Evolutionary conservation across 1,140 invertebrate species (phyloP), one percentile per base, ranked within the genome.

Genomic region (Drosophila micromelanica): DNA sequence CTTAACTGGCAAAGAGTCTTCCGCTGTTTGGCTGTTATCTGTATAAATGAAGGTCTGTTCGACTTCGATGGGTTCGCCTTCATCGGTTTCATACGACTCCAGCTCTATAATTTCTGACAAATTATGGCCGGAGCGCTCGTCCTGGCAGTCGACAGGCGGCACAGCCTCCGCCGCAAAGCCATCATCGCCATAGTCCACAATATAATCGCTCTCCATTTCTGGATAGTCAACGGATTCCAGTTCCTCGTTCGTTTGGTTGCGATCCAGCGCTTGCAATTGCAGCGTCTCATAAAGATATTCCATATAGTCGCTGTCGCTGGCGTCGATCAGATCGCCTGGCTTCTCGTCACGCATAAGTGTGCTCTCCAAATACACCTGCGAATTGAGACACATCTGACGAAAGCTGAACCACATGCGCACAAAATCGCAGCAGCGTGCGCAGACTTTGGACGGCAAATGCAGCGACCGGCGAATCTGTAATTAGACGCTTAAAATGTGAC

Each of bases 301-400:
- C 30, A 87, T 78, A 15, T 76, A 78, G n/a, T 65, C 67, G 27
- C 17, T 30, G 2, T 72, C 76, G 45, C 49, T 84, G 17, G 65
- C 67, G 11, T 84, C 13, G 0, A 46, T 11, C 17, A 78, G 23
- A 5, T 56, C 64, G 11, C 55, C 30, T 0, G 75, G 63, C 23
- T 71, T 67, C 23, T 60, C 56, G 2, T 7, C 35, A 7, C 48
- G 38, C 8, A 60, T 13, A 17, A 12, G 63, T 17, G 42, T 63
- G 0, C 65, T 77, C 51, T 76, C 80, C 61, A 86, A 68, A 51
- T 81, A 91, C 5, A 85, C 64, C 35, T 91, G 82, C 5, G 90
- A 69, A 12, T 91, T 90, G 0, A 89, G 59, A 32, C 90, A 91
- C 82, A 91, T 68, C 69, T 89, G 69, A 0, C 86, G 86, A 46